Evolutionary conservation across 1,140 invertebrate species (phyloP).

Genomic region (Neodiprion pinetum): DNA sequence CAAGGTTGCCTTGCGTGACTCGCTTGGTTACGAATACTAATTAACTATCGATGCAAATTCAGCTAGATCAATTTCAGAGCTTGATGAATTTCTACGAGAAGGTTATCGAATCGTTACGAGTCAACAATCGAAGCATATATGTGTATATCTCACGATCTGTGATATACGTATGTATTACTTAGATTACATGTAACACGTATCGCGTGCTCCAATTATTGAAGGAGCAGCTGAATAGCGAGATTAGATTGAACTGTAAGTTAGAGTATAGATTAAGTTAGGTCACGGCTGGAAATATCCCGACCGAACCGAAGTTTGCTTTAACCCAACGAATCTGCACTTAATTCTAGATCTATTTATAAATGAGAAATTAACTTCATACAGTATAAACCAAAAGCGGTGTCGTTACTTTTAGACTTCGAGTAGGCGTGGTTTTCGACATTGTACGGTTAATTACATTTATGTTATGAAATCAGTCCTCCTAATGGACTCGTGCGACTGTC

Average conservation of each 20-base stretch:
- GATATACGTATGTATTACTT: no score
- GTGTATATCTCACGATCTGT: no score
- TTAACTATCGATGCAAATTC: not conserved
- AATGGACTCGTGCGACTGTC: no score
- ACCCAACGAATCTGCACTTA: not conserved
- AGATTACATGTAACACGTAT: not conserved
- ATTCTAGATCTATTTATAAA: not conserved
- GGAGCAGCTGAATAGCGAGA: not conserved
- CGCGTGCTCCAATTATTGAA: not conserved
- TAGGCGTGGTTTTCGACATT: no score
- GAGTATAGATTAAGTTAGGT: not conserved
- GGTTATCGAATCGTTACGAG: not conserved
- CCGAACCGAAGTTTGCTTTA: not conserved
- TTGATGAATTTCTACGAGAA: not conserved
- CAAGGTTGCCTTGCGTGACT: not conserved
- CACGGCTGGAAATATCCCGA: not conserved
- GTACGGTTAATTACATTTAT: no score
- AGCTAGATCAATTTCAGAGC: not conserved
- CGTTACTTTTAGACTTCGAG: not conserved
- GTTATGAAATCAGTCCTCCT: no score
- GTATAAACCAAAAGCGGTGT: no score
- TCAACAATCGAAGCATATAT: no score
- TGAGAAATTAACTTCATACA: not conserved
- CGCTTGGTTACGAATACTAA: not conserved
- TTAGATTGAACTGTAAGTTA: not conserved